phyloP scores from a whole-genome alignment of 1,140 invertebrate species.

The Varroa destructor region DNA sequence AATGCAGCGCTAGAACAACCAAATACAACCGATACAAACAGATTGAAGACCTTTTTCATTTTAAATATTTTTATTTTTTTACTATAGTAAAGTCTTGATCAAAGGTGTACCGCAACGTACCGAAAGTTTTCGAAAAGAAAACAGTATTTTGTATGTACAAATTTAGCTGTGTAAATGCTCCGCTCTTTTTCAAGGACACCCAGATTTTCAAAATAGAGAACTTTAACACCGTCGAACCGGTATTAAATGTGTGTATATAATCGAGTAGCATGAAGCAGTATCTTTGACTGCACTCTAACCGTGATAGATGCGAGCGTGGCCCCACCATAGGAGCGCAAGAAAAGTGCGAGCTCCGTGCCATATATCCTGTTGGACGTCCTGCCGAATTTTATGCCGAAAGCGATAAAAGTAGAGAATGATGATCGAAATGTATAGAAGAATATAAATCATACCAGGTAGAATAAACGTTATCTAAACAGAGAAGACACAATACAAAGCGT shows the following conservation, averaged over 20 bases:
- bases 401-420: constrained; percentile 18
- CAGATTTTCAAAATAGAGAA: background rate
- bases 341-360: constrained; percentile 19
- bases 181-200: background rate
- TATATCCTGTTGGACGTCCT: constrained; percentile 23
- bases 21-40: too few relatives aligned
- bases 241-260: too few relatives aligned
- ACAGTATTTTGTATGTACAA: too few relatives aligned
- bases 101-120: too few relatives aligned
- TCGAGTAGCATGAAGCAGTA: too few relatives aligned
- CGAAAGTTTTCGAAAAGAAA: too few relatives aligned
- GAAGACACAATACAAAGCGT: background rate
- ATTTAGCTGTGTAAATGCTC: too few relatives aligned
- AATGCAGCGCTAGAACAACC: too few relatives aligned
- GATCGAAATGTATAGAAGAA: constrained; percentile 16
- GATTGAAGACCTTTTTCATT: too few relatives aligned
- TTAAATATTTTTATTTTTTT: too few relatives aligned
- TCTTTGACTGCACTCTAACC: background rate
- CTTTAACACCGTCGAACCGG: background rate
- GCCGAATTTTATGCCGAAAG: constrained; percentile 9
- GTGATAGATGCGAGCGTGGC: constrained; percentile 17
- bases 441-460: constrained; percentile 14
- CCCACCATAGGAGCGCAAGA: constrained; percentile 10
- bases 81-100: too few relatives aligned
- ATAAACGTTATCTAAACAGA: constrained; percentile 15